Evolutionary conservation across 2,888 invertebrate genomes (phyloP).

Genomic region (Tetanocera ferruginea): DNA sequence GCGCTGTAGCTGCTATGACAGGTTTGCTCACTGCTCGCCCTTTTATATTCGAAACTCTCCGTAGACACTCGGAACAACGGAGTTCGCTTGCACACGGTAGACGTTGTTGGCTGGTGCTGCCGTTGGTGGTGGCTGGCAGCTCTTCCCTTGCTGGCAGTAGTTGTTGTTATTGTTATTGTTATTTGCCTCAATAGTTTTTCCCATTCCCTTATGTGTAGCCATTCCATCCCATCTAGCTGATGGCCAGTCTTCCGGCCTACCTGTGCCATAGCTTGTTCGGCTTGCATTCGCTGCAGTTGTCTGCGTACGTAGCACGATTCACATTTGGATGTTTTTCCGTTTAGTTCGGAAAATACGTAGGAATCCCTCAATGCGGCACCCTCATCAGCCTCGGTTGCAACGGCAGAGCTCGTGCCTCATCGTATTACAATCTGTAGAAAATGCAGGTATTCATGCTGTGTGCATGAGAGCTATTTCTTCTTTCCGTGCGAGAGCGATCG

Average conservation of each 20-base stretch:
- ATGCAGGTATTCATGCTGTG: background rate
- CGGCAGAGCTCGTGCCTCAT: background rate
- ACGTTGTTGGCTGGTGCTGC: constrained; percentile 45
- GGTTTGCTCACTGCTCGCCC: constrained; percentile 60
- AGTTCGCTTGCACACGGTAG: constrained; percentile 43
- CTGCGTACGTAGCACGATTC: constrained; percentile 28
- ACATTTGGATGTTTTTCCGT: constrained; percentile 48
- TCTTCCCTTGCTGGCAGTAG: background rate
- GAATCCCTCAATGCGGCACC: constrained; percentile 45
- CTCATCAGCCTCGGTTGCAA: background rate
- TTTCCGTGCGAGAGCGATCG: background rate
- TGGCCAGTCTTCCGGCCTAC: constrained; percentile 13
- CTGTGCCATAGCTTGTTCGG: background rate
- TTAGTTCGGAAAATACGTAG: constrained; percentile 48
- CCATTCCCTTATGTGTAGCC: constrained; percentile 60
- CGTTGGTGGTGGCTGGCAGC: constrained; percentile 17
- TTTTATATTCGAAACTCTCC: constrained; percentile 58
- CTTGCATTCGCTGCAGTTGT: constrained; percentile 38
- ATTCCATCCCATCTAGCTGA: constrained; percentile 3
- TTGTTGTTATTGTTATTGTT: constrained; percentile 25
- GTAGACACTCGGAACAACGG: background rate
- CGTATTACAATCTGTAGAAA: background rate
- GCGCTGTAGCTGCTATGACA: constrained; percentile 65
- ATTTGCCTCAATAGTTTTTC: constrained; percentile 47
- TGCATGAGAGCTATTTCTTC: background rate